Percentiles rank a stretch among this genome's conserved stretches.
Conservation (phyloP, 1,140 invertebrate genomes). For the Samia ricini region DNA sequence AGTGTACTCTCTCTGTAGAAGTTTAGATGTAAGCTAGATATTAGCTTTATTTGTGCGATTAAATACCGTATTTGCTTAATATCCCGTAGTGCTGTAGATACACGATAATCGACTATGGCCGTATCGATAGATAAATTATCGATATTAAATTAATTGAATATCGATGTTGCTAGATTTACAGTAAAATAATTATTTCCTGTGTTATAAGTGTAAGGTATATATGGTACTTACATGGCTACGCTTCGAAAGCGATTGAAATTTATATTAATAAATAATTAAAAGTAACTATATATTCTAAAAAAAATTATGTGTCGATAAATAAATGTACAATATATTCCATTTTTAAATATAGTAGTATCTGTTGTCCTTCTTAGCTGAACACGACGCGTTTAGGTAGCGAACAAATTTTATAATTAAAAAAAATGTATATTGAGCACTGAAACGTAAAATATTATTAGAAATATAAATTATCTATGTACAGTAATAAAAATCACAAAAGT, state of each 20-base stretch:
- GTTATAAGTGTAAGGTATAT: too few relatives aligned
- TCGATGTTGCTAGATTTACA: too few relatives aligned
- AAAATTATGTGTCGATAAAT: slow-evolving; percentile 10
- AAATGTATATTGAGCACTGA: slow-evolving; percentile 65
- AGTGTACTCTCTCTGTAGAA: slow-evolving; percentile 45
- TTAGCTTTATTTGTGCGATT: not conserved
- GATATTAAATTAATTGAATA: too few relatives aligned
- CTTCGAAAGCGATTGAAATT: not conserved
- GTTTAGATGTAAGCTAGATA: slow-evolving; percentile 46
- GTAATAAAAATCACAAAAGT: too few relatives aligned
- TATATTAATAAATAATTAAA: not conserved
- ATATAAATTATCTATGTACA: too few relatives aligned
- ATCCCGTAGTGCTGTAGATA: not conserved
- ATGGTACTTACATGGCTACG: not conserved
- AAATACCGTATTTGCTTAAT: not conserved
- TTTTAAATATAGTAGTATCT: slow-evolving; percentile 61
- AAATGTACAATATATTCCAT: slow-evolving; percentile 55
- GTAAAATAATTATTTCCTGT: too few relatives aligned
- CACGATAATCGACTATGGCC: not conserved
- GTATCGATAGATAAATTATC: not conserved
- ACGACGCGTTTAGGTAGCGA: slow-evolving; percentile 72
- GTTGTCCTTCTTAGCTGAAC: slow-evolving; percentile 55
- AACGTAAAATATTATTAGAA: slow-evolving; percentile 50
- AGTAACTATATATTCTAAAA: not conserved
- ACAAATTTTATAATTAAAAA: slow-evolving; percentile 70